These are phyloP conservation scores for Varanus komodoensis DNA, from an alignment of 2,113 vertebrate genomes.

Conservation along the genomic window DNA sequence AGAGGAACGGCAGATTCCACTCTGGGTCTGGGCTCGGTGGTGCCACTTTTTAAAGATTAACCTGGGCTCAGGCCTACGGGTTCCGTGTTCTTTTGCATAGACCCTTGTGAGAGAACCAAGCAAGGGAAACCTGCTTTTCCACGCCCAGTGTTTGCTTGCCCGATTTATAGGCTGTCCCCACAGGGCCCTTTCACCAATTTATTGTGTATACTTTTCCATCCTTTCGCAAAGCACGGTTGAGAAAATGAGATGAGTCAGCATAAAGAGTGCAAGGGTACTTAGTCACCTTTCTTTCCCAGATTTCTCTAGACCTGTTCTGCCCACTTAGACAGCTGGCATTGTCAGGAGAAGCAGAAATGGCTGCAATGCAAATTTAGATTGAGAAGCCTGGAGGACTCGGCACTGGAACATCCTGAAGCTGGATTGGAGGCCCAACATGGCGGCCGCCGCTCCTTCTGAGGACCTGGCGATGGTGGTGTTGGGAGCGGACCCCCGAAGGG, in stretches of 20 bases:
- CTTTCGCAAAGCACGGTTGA: background rate
- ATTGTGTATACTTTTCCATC: background rate
- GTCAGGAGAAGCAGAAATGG: background rate
- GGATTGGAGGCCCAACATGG: constrained; percentile 22
- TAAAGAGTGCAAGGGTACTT: rapidly evolving
- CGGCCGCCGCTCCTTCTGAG: background rate
- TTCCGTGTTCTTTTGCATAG: background rate
- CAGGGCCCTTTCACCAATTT: background rate
- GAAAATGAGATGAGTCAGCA: background rate
- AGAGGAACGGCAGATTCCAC: background rate
- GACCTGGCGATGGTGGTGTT: constrained; percentile 55
- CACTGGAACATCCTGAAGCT: no score
- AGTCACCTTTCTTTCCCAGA: background rate
- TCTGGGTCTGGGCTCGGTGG: background rate
- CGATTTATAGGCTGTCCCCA: rapidly evolving
- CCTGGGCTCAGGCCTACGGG: background rate
- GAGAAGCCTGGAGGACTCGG: background rate
- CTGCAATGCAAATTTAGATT: background rate
- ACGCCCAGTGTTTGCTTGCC: background rate
- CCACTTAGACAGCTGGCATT: no score
- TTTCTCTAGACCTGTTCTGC: background rate
- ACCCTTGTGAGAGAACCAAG: no score
- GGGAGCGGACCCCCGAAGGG: background rate
- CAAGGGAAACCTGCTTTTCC: background rate
- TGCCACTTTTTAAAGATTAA: background rate